phyloP scores from a whole-genome alignment of 2,797 vertebrate genomes.

The Pseudopleuronectes americanus region DNA sequence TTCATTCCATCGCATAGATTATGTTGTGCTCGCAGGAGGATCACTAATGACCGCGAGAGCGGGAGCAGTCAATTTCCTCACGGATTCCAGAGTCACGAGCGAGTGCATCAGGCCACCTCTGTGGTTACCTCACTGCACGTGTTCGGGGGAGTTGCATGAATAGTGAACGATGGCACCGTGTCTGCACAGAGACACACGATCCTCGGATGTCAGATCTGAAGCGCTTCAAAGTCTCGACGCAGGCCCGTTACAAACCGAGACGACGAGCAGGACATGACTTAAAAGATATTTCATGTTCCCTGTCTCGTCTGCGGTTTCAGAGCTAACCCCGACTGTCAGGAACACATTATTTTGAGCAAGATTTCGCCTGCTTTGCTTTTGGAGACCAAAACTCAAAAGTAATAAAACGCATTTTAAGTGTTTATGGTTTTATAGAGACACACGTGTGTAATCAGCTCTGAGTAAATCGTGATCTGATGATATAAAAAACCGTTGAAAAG shows the following conservation, averaged over 20 bases:
- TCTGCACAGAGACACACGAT: background rate
- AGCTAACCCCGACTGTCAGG: slow-evolving; percentile 11
- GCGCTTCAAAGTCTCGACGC: slow-evolving; percentile 30
- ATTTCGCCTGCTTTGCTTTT: background rate
- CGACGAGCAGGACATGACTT: slow-evolving; percentile 15
- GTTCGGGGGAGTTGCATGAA: slow-evolving; percentile 30
- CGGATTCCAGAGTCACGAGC: slow-evolving; percentile 24
- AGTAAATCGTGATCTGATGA: background rate
- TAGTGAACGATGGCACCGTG: slow-evolving; percentile 24
- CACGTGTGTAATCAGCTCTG: background rate
- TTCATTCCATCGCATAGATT: slow-evolving; percentile 40
- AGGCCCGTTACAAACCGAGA: slow-evolving; percentile 10
- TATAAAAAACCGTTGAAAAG: background rate
- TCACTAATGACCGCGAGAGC: slow-evolving; percentile 36
- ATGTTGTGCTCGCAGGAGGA: slow-evolving; percentile 27
- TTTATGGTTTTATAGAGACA: background rate
- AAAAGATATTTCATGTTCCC: slow-evolving; percentile 35
- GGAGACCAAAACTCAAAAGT: too few relatives aligned
- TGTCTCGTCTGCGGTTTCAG: background rate
- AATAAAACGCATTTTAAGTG: background rate
- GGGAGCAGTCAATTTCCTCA: slow-evolving; percentile 49
- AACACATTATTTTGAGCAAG: slow-evolving; percentile 2
- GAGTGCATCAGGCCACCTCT: slow-evolving; percentile 27
- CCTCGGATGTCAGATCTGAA: slow-evolving; percentile 8
- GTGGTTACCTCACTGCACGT: slow-evolving; percentile 9